Base-by-base conservation (phyloP, 2,797 vertebrate genomes). In the Hafferia zeledoni region DNA sequence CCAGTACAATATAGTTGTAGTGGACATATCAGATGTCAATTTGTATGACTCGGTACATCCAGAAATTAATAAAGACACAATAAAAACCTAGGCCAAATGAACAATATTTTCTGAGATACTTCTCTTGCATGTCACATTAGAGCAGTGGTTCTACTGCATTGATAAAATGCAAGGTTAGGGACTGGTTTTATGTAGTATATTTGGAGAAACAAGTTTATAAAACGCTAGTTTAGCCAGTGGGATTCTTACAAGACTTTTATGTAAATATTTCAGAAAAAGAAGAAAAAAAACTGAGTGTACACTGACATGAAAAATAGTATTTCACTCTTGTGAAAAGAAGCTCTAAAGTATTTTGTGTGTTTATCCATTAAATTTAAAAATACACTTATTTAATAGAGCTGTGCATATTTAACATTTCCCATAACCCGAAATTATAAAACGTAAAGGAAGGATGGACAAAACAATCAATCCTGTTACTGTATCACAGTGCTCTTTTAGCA, bases 401-500 rank as follows among this genome's bases (percentile, higher is more conserved):
- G 37, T 77, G 61, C 61, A 25, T 85, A 35, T 83, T 52, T 71
- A 83, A 56, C 24, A 49, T 39, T 75, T 90, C 43, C 72, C 41
- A 83, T 76, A 77, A 75, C 46, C 59, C 65, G 69, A 27, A 77
- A 60, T 39, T 69, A 76, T 11, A 46, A 93, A 90, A 81, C 11
- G 2, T 30, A 47, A 84, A 61, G 46, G 75, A 94, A 75, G 23
- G 41, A 92, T 17, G 55, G 37, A 78, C 4, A 23, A 47, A 39
- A 69, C 10, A 56, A 53, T 35, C 17, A 50, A 7, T 61, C 24
- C 57, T 39, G 30, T 55, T 90, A 35, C 37, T 64, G 6, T 18
- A 83, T 55, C 55, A n/a, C 31, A 88, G 78, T 52, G 83, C 47
- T 94, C 80, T 88, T 90, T 93, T 83, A 83, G 19, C 67, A 68